Evolutionary conservation across 2,888 invertebrate species (phyloP), one percentile per base, ranked within the genome.

Genomic region (Eupithecia inturbata): DNA sequence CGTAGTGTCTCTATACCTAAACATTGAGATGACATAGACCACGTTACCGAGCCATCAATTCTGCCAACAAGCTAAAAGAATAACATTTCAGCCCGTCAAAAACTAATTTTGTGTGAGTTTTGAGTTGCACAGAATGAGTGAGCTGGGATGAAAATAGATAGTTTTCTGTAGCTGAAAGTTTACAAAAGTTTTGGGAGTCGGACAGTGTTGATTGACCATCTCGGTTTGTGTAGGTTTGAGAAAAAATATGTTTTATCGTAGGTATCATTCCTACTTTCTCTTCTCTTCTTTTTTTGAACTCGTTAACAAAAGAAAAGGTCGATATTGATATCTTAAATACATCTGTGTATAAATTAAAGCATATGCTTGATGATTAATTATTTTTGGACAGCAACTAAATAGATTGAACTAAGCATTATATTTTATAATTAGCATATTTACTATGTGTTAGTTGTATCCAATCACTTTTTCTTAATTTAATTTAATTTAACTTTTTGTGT

Each of bases 41-140:
- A 67, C n/a, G 67, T 22, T 6, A 12, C 9, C 1, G 6, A 49
- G 67, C 67, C 67, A 45, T 67, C 12, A n/a, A 36, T 36, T 91
- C 49, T 14, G 88, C 85, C 87, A 87, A 82, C 78, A 82, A 39
- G 66, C 66, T 41, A 66, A 41, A 88, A 87, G 85, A 90, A 90
- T 87, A 92, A 90, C 89, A 88, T 88, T 86, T 86, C 84, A 87
- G 90, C 89, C 89, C 84, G 86, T 92, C 92, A 92, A 89, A 87
- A 88, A 87, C 76, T 80, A 79, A 80, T 80, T 80, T 79, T 72
- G 78, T 75, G 76, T 66, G 76, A 82, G 83, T 85, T 86, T 84
- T 85, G 84, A 85, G 83, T 83, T 80, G 78, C 80, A 77, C 73
- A 77, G 73, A 71, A 67, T 77, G 70, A 77, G 78, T 81, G 75